These are phyloP conservation scores for Noctua pronuba DNA, from an alignment of 2,888 invertebrate genomes.

Conservation along the genomic window DNA sequence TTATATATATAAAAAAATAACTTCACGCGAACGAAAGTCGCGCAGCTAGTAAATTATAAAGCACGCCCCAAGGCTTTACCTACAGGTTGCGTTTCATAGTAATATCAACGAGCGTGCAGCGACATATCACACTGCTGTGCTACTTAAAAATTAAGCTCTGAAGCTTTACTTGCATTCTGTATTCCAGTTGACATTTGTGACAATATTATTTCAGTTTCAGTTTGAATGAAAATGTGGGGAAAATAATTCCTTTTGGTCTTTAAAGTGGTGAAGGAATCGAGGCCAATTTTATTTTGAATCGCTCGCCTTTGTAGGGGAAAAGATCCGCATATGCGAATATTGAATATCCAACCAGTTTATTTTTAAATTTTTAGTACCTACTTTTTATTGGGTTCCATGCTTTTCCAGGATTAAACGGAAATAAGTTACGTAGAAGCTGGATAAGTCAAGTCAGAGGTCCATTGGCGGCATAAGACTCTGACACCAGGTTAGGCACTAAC, in stretches of 20 bases:
- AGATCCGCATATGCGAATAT: not conserved
- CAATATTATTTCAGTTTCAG: conserved; percentile 11
- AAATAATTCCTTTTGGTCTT: not conserved
- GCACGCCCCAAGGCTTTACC: not conserved
- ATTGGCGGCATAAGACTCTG: no score
- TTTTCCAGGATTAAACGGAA: not conserved
- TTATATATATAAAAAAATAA: no score
- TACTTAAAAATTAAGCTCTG: not conserved
- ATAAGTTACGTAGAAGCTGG: not conserved
- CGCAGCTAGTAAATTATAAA: not conserved
- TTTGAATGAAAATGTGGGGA: not conserved
- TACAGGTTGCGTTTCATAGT: not conserved
- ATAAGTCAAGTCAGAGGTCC: no score
- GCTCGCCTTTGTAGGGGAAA: not conserved
- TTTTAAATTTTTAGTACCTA: not conserved
- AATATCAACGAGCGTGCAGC: conserved; percentile 1
- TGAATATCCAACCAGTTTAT: conserved; percentile 1
- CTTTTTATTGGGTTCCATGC: not conserved
- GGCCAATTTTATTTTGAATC: conserved; percentile 17
- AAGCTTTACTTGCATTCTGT: conserved; percentile 2
- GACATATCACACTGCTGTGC: not conserved
- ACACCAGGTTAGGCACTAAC: no score
- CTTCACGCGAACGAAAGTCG: no score
- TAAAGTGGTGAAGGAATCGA: conserved; percentile 8
- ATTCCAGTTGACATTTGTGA: not conserved